Evolutionary conservation across 2,113 vertebrate genomes (phyloP).

Genomic region (Tyto alba): DNA sequence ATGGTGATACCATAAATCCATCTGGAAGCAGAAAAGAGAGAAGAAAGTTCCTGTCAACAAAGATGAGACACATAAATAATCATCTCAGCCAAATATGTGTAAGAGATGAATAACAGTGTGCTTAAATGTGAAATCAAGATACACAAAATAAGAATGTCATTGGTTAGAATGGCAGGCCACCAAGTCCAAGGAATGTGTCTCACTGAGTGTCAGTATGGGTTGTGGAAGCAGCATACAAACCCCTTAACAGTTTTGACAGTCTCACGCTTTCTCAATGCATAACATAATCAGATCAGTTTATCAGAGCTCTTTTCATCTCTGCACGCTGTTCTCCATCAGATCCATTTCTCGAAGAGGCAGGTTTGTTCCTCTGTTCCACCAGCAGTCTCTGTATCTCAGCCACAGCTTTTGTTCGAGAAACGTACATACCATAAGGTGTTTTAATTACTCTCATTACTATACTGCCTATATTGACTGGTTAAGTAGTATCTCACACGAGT

Average conservation of each 20-base stretch:
- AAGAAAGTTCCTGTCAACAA: neutral
- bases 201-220: neutral
- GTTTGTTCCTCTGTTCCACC: neutral
- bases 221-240: neutral
- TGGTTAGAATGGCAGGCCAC: neutral
- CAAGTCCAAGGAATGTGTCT: neutral
- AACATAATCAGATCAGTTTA: neutral
- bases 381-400: neutral
- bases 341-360: neutral
- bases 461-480: neutral
- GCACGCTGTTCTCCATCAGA: neutral
- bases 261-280: neutral
- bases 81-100: neutral
- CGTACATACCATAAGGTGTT: neutral
- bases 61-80: neutral
- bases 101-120: neutral
- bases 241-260: neutral
- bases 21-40: conserved; percentile 6
- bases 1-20: neutral
- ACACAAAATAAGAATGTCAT: neutral
- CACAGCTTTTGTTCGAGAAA: neutral
- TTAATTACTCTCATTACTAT: conserved; percentile 16
- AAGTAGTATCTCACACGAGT: neutral
- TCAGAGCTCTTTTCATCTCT: neutral
- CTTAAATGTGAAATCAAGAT: neutral